Percentiles rank a stretch among this genome's conserved stretches.
These are phyloP conservation scores for Indicator maculatus DNA, from an alignment of 2,113 vertebrate genomes.

Conservation along the genomic window DNA sequence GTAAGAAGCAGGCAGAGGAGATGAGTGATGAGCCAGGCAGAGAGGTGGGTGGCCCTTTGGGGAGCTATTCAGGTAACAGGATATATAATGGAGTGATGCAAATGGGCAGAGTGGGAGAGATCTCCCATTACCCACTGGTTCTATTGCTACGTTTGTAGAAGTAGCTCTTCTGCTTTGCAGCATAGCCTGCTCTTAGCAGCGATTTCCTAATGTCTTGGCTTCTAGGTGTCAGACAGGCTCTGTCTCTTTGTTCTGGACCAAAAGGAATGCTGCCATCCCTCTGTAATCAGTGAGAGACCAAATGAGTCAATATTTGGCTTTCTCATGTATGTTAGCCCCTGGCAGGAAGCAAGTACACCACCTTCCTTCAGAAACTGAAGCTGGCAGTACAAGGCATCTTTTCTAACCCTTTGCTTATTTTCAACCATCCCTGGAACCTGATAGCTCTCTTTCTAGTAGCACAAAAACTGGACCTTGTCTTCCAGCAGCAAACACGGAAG, in stretches of 20 bases:
- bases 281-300: background rate
- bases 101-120: background rate
- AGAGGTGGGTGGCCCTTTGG: background rate
- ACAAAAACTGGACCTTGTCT: background rate
- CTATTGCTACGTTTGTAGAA: background rate
- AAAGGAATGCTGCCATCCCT: background rate
- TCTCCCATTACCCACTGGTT: background rate
- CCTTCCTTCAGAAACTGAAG: background rate
- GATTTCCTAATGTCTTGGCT: background rate
- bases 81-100: background rate
- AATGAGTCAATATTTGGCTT: background rate
- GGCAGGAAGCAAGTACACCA: background rate
- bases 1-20: background rate
- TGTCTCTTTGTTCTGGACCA: background rate
- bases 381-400: background rate
- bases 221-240: accelerated
- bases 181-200: background rate
- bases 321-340: background rate
- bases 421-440: background rate
- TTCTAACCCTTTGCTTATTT: background rate
- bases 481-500: background rate
- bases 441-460: background rate
- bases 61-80: conserved; percentile 53
- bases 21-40: conserved; percentile 24
- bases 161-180: background rate